phyloP scores from a whole-genome alignment of 2,888 invertebrate species.

The Calliphora vomitoria region DNA sequence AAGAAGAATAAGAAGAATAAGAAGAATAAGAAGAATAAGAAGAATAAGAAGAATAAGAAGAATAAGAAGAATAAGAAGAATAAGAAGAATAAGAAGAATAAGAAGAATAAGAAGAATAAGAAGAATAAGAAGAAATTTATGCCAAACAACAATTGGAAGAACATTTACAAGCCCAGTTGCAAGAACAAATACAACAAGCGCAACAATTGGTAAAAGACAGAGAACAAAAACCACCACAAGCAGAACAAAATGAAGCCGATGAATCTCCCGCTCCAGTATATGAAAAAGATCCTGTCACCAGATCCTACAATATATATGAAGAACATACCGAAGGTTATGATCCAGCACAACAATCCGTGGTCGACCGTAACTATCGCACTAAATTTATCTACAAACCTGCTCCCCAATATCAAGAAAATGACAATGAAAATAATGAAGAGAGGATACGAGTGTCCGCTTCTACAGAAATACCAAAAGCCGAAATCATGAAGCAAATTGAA shows the following conservation, averaged over 20 bases:
- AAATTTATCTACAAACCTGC: constrained; percentile 78
- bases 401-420: constrained; percentile 69
- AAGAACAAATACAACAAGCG: constrained; percentile 76
- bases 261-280: constrained; percentile 78
- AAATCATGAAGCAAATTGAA: constrained; percentile 84
- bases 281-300: constrained; percentile 80
- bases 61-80: no score
- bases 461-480: constrained; percentile 82
- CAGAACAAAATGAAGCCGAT: constrained; percentile 48
- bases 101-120: no score
- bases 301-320: constrained; percentile 79
- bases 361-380: constrained; percentile 77
- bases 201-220: constrained; percentile 65
- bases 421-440: constrained; percentile 74
- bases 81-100: no score
- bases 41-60: no score
- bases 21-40: no score
- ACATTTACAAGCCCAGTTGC: constrained; percentile 75
- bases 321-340: constrained; percentile 70
- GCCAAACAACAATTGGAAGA: constrained; percentile 65
- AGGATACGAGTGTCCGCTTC: constrained; percentile 81
- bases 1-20: no score
- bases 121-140: no score
- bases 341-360: constrained; percentile 49
- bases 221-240: constrained; percentile 48